Evolutionary conservation across 2,797 vertebrate species (phyloP), one percentile per base, ranked within the genome.

Genomic region (Onychomys arenicola): DNA sequence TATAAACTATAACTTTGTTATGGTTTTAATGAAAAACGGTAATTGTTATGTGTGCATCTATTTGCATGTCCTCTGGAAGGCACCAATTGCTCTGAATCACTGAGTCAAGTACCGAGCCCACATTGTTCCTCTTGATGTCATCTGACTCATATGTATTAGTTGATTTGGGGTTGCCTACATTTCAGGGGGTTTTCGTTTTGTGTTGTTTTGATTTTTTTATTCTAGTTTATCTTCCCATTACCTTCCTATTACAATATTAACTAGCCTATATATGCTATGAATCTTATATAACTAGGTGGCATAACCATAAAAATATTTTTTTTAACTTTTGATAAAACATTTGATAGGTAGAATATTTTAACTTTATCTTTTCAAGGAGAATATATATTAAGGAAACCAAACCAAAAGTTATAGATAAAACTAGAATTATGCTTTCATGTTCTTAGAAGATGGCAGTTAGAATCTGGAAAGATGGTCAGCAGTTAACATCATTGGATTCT

Each of bases 131-230:
- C 12, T 83, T 84, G 25, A 40, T 40, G n/a, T n/a, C 40, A 46
- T 37, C n/a, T 88, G n/a, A 84, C 23, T 59, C 63, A 65, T 29
- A 27, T 32, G 4, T 65, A 13, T 25, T n/a, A 76, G 43, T 14
- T 2, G 71, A 49, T 13, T 16, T 37, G 40, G 4, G 7, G 1
- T 37, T 49, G 27, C 14, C 59, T 0, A 14, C 34, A 59, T 65
- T 65, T 32, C 11, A 65, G 63, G 27, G 6, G 7, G 2, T 65
- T 32, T 65, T 32, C 11, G 2, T 29, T 65, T 65, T 65, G 63
- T 29, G 29, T 65, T 65, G 63, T 5, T 65, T 65, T 65, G 11
- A 6, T 73, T 63, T 87, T 78, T 37, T 23, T 6, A 55, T 21
- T 13, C 14, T 49, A 84, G 7, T 71, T 1, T 2, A 1, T n/a